Base-by-base conservation (phyloP, 2,888 invertebrate species). In the Caenorhabditis doughertyi region DNA sequence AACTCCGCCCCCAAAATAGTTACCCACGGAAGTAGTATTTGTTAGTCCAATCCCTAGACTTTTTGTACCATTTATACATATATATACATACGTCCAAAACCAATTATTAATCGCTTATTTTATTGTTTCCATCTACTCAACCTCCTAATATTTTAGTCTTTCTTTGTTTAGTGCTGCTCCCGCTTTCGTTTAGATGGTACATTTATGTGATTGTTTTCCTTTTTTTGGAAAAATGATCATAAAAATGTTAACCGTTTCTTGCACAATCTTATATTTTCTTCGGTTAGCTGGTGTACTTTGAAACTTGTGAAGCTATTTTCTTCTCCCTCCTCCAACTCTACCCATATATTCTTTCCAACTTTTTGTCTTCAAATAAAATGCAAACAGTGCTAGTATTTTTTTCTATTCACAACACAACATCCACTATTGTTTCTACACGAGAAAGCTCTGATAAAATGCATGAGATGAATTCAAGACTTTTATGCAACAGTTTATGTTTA, bases 281-380 rank as follows among this genome's bases (percentile, higher is more conserved):
- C 51, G 76, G 67, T 76, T 76, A 76, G 76, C 76, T 76, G 76
- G 76, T 76, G 64, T 76, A 76, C 60, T 68, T 58, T 68, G 25
- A 67, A 73, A 76, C 76, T 76, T 76, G 76, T 76, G 51, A 68
- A 67, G 76, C 67, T 76, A 68, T 68, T 76, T 76, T 21, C 62
- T 42, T 42, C 53, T 11, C 35, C 32, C 21, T 16, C 35, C 68
- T 39, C 39, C 18, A 44, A 29, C 16, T 53, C 76, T 51, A 68
- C 76, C 76, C 76, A 68, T 68, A 47, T 76, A 76, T 51, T 76
- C 76, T 76, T 76, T 76, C 76, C 58, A 9, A 27, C 39, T 39
- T 39, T 53, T 49, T 49, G 56, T 71, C 47, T 58, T 39, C n/a
- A 60, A 72, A 60, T 72, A 72, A 60, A 72, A 32, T 51, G 11